These are phyloP conservation scores for Liopterus haemorrhoidalis DNA, from an alignment of 2,888 invertebrate genomes.

Conservation along the genomic window DNA sequence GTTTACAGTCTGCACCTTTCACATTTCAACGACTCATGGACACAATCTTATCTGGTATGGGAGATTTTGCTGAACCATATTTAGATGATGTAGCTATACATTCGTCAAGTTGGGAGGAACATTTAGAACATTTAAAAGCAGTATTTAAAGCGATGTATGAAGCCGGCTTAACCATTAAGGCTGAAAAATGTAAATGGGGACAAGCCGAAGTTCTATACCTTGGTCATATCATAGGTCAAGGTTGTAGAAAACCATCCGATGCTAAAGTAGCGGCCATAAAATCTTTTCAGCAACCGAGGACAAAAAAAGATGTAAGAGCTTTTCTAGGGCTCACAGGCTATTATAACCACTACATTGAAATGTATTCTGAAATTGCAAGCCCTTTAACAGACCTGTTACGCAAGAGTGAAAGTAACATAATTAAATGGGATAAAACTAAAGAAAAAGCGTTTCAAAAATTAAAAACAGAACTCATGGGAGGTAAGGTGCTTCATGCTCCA, in stretches of 20 bases:
- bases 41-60: background rate
- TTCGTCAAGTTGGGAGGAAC: constrained; percentile 4
- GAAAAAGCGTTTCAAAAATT: constrained; percentile 1
- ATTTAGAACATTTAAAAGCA: constrained; percentile 2
- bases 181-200: constrained; percentile 10
- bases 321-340: constrained; percentile 10
- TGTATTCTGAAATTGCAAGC: constrained; percentile 9
- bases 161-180: constrained; percentile 6
- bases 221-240: constrained; percentile 9
- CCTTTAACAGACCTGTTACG: constrained; percentile 7
- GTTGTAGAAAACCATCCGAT: constrained; percentile 5
- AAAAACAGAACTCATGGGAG: constrained; percentile 2
- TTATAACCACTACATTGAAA: constrained; percentile 5
- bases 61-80: constrained; percentile 5
- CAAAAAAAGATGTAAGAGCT: constrained; percentile 4
- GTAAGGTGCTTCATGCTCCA: constrained; percentile 4
- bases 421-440: constrained; percentile 6
- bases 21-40: constrained; percentile 1
- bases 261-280: constrained; percentile 6
- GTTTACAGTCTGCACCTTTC: constrained; percentile 3
- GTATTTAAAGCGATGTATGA: constrained; percentile 4
- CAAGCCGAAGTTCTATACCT: constrained; percentile 1
- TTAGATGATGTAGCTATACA: constrained; percentile 8
- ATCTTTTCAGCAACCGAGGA: constrained; percentile 2
- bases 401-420: background rate